phyloP scores from a whole-genome alignment of 2,888 invertebrate genomes.

The Hemithea aestivaria region DNA sequence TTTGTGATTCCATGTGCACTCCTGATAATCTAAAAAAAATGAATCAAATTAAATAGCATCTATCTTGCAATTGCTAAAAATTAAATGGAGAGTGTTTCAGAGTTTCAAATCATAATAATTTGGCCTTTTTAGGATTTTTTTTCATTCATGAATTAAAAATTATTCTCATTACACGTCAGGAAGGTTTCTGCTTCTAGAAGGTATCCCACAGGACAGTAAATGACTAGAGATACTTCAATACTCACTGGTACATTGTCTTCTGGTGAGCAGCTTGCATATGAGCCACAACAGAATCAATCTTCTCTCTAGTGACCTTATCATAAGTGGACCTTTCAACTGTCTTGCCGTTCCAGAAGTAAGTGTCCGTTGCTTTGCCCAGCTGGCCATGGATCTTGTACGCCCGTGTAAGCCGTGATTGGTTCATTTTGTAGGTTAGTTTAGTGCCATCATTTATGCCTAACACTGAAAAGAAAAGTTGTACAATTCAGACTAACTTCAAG shows the following conservation, averaged over 20 bases:
- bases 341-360: slow-evolving; percentile 84
- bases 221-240: slow-evolving; percentile 27
- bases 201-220: too few relatives aligned
- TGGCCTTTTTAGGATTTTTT: too few relatives aligned
- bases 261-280: slow-evolving; percentile 93
- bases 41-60: neutral
- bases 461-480: slow-evolving; percentile 79
- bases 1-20: slow-evolving; percentile 90
- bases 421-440: slow-evolving; percentile 74
- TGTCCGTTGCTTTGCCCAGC: slow-evolving; percentile 88
- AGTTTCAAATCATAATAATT: too few relatives aligned
- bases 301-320: slow-evolving; percentile 82
- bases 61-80: too few relatives aligned
- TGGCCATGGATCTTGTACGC: slow-evolving; percentile 87
- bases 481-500: too few relatives aligned
- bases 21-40: slow-evolving; percentile 81
- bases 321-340: slow-evolving; percentile 84
- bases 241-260: slow-evolving; percentile 90
- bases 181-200: too few relatives aligned
- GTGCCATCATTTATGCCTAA: slow-evolving; percentile 86
- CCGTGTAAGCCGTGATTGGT: slow-evolving; percentile 81
- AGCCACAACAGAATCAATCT: slow-evolving; percentile 86
- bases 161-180: too few relatives aligned
- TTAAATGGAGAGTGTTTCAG: too few relatives aligned
- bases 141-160: too few relatives aligned